Evolutionary conservation across 2,113 vertebrate species (phyloP).

Genomic region (Apteryx mantelli): DNA sequence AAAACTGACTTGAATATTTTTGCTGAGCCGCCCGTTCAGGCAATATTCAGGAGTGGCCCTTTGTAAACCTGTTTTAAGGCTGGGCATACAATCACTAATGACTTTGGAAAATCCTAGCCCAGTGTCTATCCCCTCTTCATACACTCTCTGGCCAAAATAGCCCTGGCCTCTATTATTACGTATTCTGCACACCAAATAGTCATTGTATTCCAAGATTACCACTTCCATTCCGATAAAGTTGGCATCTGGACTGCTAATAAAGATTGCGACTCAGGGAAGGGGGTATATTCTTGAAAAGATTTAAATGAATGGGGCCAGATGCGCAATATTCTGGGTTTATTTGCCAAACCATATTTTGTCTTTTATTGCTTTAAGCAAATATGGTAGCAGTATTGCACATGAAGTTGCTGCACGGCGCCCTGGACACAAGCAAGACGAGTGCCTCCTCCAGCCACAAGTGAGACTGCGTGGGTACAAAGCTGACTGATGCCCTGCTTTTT

Average conservation of each 20-base stretch:
- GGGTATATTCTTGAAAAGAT: neutral
- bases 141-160: neutral
- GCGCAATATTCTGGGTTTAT: neutral
- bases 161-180: neutral
- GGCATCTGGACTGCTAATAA: neutral
- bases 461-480: neutral
- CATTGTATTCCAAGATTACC: fast-evolving
- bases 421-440: neutral
- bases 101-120: neutral
- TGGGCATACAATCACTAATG: neutral
- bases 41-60: neutral
- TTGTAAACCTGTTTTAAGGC: neutral
- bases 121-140: neutral
- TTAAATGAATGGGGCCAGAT: neutral
- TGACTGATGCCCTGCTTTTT: neutral
- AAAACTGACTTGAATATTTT: neutral
- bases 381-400: neutral
- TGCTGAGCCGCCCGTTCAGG: neutral
- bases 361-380: neutral
- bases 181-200: neutral
- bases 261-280: neutral
- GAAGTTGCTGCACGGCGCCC: neutral
- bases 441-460: neutral
- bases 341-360: neutral
- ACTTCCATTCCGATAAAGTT: neutral